Evolutionary conservation across 2,113 vertebrate genomes (phyloP).

Genomic region (Chloebia gouldiae): DNA sequence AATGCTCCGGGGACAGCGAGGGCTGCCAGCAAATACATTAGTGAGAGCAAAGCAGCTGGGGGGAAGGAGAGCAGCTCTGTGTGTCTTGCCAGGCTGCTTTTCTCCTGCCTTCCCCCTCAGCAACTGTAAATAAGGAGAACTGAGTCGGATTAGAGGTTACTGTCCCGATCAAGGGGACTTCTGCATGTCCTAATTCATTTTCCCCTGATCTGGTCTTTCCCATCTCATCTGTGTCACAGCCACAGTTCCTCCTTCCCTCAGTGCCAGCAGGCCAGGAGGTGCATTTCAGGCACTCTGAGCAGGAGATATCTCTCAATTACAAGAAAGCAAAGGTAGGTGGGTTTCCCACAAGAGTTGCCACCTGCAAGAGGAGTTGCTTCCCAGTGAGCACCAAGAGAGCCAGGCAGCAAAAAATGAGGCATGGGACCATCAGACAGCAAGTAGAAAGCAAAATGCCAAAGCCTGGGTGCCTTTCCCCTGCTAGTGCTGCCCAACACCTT

Average conservation of each 20-base stretch:
- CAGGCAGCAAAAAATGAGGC: background rate
- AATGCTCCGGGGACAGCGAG: background rate
- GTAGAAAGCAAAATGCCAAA: background rate
- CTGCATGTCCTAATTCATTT: background rate
- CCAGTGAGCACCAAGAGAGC: background rate
- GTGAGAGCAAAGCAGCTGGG: slow-evolving; percentile 23
- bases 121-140: slow-evolving; percentile 47
- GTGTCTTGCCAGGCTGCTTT: slow-evolving; percentile 59
- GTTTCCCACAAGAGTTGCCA: background rate
- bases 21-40: slow-evolving; percentile 61
- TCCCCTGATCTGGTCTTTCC: background rate
- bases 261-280: background rate
- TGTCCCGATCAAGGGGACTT: background rate
- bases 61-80: slow-evolving; percentile 29
- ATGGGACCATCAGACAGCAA: background rate
- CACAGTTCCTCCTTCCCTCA: background rate
- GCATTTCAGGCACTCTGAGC: background rate
- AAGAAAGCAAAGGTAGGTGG: background rate
- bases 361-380: background rate
- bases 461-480: background rate
- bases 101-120: slow-evolving; percentile 6
- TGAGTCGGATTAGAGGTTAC: slow-evolving; percentile 46
- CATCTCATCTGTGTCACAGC: background rate
- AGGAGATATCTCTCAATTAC: background rate
- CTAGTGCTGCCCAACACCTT: background rate